Evolutionary conservation across 2,888 invertebrate species (phyloP).

Genomic region (Yponomeuta cagnagella): DNA sequence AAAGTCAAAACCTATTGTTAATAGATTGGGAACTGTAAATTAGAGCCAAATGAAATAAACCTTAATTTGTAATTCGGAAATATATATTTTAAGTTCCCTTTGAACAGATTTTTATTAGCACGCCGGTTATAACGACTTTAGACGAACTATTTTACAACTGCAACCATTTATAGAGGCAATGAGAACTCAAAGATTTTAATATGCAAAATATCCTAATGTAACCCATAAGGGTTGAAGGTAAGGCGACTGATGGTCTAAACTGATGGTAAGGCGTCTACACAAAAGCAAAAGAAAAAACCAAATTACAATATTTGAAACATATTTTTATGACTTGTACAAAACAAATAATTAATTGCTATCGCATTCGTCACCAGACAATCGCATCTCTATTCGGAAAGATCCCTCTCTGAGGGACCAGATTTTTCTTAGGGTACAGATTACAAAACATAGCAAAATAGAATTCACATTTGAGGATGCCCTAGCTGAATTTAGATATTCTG

Average conservation of each 20-base stretch:
- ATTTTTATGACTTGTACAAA: neutral
- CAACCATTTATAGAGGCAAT: neutral
- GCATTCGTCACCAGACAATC: neutral
- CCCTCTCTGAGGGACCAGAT: neutral
- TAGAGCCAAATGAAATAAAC: slow-evolving; percentile 1
- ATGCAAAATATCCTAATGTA: neutral
- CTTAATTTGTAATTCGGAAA: slow-evolving; percentile 5
- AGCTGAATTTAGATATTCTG: neutral
- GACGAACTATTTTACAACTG: neutral
- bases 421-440: neutral
- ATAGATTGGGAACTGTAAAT: neutral
- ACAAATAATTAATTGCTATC: neutral
- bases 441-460: neutral
- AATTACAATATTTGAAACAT: neutral
- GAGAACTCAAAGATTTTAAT: neutral
- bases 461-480: neutral
- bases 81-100: neutral
- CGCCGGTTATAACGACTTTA: neutral
- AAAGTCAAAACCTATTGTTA: neutral
- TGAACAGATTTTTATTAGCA: neutral
- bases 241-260: neutral
- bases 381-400: neutral
- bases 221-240: neutral
- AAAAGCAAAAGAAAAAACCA: neutral
- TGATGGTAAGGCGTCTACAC: neutral